Evolutionary conservation across 64 coral and sea anemone species (phyloP).

Genomic region (Anthopleura sola): DNA sequence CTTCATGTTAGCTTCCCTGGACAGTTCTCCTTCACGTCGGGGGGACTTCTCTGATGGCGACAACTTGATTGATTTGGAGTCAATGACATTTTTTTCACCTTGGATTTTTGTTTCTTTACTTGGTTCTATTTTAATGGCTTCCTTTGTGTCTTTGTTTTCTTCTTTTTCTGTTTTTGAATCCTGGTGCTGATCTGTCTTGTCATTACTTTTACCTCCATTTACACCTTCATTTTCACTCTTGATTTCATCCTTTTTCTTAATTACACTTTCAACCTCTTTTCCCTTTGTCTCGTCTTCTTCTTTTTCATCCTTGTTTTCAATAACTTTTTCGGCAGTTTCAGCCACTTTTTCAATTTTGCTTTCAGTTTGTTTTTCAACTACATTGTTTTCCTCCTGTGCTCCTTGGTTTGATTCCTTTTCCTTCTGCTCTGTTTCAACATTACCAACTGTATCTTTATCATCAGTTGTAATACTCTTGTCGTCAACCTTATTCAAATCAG

Average conservation of each 20-base stretch:
- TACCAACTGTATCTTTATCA: neutral
- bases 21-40: neutral
- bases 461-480: neutral
- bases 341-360: neutral
- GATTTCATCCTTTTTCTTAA: conserved; percentile 4
- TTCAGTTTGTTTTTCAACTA: neutral
- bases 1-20: neutral
- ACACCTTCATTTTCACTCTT: neutral
- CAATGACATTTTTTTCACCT: neutral
- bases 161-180: neutral
- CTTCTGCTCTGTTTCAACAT: neutral
- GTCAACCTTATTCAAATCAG: neutral
- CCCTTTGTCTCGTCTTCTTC: neutral
- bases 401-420: neutral
- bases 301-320: neutral
- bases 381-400: neutral
- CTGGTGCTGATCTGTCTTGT: neutral
- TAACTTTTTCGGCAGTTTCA: neutral
- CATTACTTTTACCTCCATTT: neutral
- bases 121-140: conserved; percentile 1
- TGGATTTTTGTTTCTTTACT: neutral
- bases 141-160: conserved; percentile 14
- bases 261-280: neutral
- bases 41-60: neutral
- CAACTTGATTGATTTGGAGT: neutral